Base-by-base conservation (phyloP, 2,888 invertebrate species). In the Protodeltote pygarga region DNA sequence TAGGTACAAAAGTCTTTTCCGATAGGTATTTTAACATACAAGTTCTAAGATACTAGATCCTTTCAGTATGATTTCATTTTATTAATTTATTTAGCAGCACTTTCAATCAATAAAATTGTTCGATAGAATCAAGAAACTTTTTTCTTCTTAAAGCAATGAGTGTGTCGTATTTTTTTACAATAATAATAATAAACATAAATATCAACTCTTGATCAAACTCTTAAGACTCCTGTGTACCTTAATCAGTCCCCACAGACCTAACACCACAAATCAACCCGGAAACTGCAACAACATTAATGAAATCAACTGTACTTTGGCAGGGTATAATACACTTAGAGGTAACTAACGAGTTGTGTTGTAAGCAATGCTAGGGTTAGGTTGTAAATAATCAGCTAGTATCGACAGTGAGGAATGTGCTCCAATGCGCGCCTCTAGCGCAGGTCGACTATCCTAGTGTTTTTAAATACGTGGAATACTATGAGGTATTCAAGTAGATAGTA, bases 311-410 rank as follows among this genome's bases (percentile, higher is more conserved):
- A 35, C 50, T 49, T 31, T 21, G 16, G 14, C 25, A 16, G 11
- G 16, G 20, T 19, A 29, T 29, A 37, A 38, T 41, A 58, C 46
- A 38, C 41, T 58, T 27, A 42, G 50, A 23, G 23, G 14, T 21
- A 19, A 41, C 25, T 47, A 57, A 48, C 51, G 31, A 54, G 33
- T 5, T 14, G 14, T 3, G 13, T 49, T 52, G 34, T 16, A 27
- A 40, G 46, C 24, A 52, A 60, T 55, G 25, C 24, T 57, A 41
- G 46, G 20, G 44, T 62, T 48, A 55, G 46, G 46, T 52, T 61
- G 60, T 71, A 69, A 75, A 72, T 73, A 74, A 73, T 72, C 71
- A 75, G 74, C 71, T 73, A 68, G 66, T 59, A 55, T 52, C 65
- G 70, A 57, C 65, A 67, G 54, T 59, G 45, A 46, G 76, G 78